Evolutionary conservation across 2,113 vertebrate genomes (phyloP).

Genomic region (Cebidichthys violaceus): DNA sequence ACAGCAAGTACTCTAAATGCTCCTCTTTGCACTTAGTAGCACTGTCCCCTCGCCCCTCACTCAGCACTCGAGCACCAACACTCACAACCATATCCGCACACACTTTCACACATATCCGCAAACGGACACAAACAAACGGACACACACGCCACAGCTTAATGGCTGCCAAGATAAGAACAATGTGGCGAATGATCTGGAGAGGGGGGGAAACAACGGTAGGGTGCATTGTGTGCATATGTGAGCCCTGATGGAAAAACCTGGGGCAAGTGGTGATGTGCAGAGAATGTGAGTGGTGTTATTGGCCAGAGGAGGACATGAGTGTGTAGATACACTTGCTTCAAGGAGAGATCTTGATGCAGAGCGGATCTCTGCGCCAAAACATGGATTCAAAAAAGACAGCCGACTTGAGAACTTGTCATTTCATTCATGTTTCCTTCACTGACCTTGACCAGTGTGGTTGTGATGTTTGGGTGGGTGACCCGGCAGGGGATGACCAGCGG

Average conservation of each 20-base stretch:
- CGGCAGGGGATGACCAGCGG: slow-evolving; percentile 91
- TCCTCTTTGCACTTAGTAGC: slow-evolving; percentile 33
- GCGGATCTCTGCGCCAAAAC: neutral
- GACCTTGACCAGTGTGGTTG: slow-evolving; percentile 87
- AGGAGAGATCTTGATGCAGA: neutral
- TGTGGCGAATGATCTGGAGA: slow-evolving; percentile 62
- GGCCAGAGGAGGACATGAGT: neutral
- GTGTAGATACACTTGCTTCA: neutral
- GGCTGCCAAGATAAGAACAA: slow-evolving; percentile 78
- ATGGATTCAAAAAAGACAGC: neutral
- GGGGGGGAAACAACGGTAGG: slow-evolving; percentile 36
- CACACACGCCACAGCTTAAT: slow-evolving; percentile 58
- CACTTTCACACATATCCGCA: slow-evolving; percentile 76
- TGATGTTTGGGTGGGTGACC: slow-evolving; percentile 89
- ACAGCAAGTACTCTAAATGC: neutral
- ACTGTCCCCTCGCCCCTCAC: slow-evolving; percentile 46
- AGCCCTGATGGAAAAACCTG: slow-evolving; percentile 27
- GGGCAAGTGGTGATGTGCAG: slow-evolving; percentile 24
- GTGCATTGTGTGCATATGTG: slow-evolving; percentile 24
- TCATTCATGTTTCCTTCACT: slow-evolving; percentile 45
- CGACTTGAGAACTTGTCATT: neutral
- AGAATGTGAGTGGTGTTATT: neutral
- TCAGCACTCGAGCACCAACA: slow-evolving; percentile 66
- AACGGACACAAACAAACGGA: slow-evolving; percentile 62
- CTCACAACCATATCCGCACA: slow-evolving; percentile 76